A percentile compares a stretch with the other conserved stretches of the same genome.
These are phyloP conservation scores for Pristiophorus japonicus DNA, from an alignment of 2,113 vertebrate species.

Conservation along the genomic window DNA sequence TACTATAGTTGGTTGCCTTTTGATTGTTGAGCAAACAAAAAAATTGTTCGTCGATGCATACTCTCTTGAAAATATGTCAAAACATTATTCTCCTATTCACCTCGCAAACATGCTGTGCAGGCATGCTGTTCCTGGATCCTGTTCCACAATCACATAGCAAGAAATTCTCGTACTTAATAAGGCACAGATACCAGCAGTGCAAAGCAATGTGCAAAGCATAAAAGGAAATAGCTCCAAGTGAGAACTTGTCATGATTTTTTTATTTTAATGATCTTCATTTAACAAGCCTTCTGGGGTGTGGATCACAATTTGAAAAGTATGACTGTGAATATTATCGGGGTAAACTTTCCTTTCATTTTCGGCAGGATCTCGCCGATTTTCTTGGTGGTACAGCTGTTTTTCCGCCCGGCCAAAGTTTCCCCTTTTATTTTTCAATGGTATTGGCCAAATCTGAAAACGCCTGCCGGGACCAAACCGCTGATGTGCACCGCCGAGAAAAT, in stretches of 20 bases:
- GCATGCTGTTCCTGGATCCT: background rate
- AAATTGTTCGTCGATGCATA: background rate
- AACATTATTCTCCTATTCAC: background rate
- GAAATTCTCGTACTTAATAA: background rate
- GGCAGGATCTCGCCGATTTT: too few relatives aligned
- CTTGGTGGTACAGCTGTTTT: too few relatives aligned
- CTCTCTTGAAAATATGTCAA: conserved; percentile 10
- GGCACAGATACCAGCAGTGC: background rate
- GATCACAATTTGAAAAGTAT: background rate
- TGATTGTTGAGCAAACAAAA: background rate
- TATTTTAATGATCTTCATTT: background rate
- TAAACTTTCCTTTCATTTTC: too few relatives aligned
- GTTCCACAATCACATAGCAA: background rate
- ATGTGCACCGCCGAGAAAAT: too few relatives aligned
- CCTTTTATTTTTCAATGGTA: too few relatives aligned
- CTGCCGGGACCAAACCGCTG: too few relatives aligned
- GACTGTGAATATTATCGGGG: background rate
- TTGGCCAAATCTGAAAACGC: too few relatives aligned
- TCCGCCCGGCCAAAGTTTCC: too few relatives aligned
- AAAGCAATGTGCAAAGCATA: background rate
- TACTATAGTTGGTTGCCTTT: background rate
- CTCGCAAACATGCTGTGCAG: background rate
- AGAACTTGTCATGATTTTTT: background rate
- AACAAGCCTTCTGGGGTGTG: background rate
- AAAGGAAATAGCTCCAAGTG: background rate